Conservation (phyloP, 1,140 invertebrate species). For the Helicoverpa armigera region DNA sequence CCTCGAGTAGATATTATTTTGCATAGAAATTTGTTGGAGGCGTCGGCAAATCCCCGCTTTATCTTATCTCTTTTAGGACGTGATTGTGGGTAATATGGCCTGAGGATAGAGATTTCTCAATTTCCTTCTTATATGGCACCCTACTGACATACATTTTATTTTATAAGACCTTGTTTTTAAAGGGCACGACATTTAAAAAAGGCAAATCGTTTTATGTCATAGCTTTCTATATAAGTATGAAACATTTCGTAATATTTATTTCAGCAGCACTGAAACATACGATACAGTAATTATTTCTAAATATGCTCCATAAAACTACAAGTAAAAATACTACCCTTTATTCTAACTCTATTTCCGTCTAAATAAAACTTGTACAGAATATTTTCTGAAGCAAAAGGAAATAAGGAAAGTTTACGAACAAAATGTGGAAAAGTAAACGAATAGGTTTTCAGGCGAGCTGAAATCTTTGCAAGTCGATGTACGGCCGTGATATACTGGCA, state of each 20-base stretch:
- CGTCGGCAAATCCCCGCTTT: conserved; percentile 33
- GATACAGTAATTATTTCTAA: too few species aligned
- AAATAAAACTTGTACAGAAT: conserved; percentile 15
- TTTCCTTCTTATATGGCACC: conserved; percentile 13
- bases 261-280: too few species aligned
- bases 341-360: not conserved
- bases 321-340: conserved; percentile 1
- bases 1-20: conserved; percentile 48
- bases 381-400: conserved; percentile 3
- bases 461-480: conserved; percentile 62
- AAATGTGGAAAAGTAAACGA: conserved; percentile 38
- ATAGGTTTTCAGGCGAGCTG: conserved; percentile 35
- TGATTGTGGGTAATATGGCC: conserved; percentile 41
- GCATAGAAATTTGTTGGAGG: conserved; percentile 49
- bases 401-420: conserved; percentile 33
- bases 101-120: conserved; percentile 13
- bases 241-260: too few species aligned
- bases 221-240: too few species aligned
- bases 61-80: conserved; percentile 43
- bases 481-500: conserved; percentile 63
- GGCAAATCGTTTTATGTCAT: too few species aligned
- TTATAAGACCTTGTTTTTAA: not conserved
- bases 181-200: not conserved
- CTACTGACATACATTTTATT: not conserved
- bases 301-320: too few species aligned